Evolutionary conservation across 64 coral and sea anemone species (phyloP).

Genomic region (Hydrozoanthus tunicans): DNA sequence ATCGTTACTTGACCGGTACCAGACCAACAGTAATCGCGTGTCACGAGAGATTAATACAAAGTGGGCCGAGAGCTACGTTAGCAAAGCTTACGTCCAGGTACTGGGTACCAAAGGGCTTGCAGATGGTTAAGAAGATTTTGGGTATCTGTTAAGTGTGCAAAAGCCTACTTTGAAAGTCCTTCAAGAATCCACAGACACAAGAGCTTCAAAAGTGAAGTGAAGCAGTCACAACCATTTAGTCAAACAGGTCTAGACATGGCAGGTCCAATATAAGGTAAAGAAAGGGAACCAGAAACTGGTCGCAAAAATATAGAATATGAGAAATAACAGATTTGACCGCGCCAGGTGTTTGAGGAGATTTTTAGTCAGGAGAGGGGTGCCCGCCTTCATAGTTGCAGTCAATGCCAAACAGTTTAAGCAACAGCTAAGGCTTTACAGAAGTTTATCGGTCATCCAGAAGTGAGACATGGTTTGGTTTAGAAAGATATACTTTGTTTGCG

Average conservation of each 20-base stretch:
- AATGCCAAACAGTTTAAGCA: constrained; percentile 54
- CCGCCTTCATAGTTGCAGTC: constrained; percentile 43
- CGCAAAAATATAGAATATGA: background rate
- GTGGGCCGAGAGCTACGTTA: constrained; percentile 57
- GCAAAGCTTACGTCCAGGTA: constrained; percentile 53
- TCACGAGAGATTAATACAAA: background rate
- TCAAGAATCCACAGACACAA: constrained; percentile 25
- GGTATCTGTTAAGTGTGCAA: constrained; percentile 54
- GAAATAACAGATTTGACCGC: constrained; percentile 13
- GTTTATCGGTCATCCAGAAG: constrained; percentile 9
- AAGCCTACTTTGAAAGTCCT: constrained; percentile 30
- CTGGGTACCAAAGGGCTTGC: constrained; percentile 60
- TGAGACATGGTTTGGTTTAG: background rate
- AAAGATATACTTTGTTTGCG: background rate
- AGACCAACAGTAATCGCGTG: background rate
- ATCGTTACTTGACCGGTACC: no score
- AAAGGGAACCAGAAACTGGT: background rate
- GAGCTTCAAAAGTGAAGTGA: constrained; percentile 48
- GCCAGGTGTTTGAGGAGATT: constrained; percentile 17
- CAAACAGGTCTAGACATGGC: constrained; percentile 58
- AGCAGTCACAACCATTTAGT: constrained; percentile 49
- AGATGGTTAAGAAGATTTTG: constrained; percentile 57
- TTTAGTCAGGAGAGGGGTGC: constrained; percentile 42
- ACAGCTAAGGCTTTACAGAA: constrained; percentile 27
- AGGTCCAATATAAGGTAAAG: constrained; percentile 44